phyloP scores from a whole-genome alignment of 2,888 invertebrate species.

The Meandrusa payeni region DNA sequence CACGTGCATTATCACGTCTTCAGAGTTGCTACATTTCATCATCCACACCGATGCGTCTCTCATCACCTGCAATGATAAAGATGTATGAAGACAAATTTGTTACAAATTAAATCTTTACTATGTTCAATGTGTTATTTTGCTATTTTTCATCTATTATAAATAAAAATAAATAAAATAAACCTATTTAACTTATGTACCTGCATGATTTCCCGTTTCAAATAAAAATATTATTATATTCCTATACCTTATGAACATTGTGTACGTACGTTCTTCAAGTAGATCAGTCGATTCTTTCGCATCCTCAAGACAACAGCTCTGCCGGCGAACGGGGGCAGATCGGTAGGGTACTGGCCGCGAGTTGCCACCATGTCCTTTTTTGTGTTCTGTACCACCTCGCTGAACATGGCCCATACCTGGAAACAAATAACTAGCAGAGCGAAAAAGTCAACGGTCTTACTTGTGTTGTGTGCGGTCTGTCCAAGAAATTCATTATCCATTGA shows the following conservation, averaged over 20 bases:
- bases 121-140: too few species aligned
- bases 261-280: slow-evolving; percentile 79
- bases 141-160: too few species aligned
- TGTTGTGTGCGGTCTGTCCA: too few species aligned
- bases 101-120: too few species aligned
- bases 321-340: slow-evolving; percentile 85
- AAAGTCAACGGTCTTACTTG: too few species aligned
- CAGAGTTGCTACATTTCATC: slow-evolving; percentile 86
- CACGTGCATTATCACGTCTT: slow-evolving; percentile 86
- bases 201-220: too few species aligned
- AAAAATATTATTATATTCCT: too few species aligned
- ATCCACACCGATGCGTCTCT: slow-evolving; percentile 88
- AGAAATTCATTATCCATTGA: too few species aligned
- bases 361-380: slow-evolving; percentile 85
- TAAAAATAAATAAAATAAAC: too few species aligned
- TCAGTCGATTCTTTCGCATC: slow-evolving; percentile 84
- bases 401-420: slow-evolving; percentile 87
- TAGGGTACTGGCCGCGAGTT: slow-evolving; percentile 81
- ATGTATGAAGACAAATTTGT: too few species aligned
- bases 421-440: too few species aligned
- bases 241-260: not conserved
- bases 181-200: too few species aligned
- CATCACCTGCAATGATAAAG: slow-evolving; percentile 76
- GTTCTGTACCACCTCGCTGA: slow-evolving; percentile 86
- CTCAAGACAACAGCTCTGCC: slow-evolving; percentile 86